Percentiles rank a stretch among this genome's conserved stretches.
Conservation (phyloP, 2,113 vertebrate genomes). For the Pomatorhinus ruficollis region DNA sequence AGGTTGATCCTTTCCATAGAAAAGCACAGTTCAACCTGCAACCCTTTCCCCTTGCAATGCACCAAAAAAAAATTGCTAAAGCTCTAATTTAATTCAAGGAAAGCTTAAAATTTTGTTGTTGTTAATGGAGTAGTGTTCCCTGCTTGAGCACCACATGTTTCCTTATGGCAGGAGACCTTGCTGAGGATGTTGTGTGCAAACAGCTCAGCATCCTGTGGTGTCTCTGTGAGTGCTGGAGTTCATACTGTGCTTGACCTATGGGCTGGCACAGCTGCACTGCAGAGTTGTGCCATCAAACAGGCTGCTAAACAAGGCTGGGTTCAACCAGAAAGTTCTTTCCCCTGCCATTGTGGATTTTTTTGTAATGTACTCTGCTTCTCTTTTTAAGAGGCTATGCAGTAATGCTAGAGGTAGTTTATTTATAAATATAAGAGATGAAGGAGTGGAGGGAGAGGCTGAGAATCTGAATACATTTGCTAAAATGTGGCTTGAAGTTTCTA, state of each 20-base stretch:
- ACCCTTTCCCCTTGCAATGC: neutral
- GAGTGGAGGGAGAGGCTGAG: neutral
- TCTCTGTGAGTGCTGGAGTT: neutral
- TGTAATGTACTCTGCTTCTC: fast-evolving
- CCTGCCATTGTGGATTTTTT: neutral
- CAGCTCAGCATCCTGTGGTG: neutral
- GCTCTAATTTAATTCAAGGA: neutral
- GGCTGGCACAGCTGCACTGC: neutral
- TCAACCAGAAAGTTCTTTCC: neutral
- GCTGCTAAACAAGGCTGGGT: neutral
- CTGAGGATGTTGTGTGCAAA: neutral
- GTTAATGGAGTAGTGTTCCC: neutral
- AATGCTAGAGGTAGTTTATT: neutral
- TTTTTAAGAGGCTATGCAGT: neutral
- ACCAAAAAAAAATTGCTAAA: neutral
- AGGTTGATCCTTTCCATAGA: neutral
- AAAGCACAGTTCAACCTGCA: neutral
- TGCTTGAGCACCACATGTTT: neutral
- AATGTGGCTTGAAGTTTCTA: neutral
- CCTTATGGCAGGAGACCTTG: neutral
- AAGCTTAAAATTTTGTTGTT: neutral
- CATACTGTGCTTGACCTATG: constrained; percentile 46
- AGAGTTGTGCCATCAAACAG: fast-evolving
- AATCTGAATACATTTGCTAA: neutral
- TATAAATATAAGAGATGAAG: neutral